Evolutionary conservation across 30 jellyfish, hydroid and myxozoan species (phyloP), one percentile per base, ranked within the genome.

Genomic region (Hydra vulgaris): DNA sequence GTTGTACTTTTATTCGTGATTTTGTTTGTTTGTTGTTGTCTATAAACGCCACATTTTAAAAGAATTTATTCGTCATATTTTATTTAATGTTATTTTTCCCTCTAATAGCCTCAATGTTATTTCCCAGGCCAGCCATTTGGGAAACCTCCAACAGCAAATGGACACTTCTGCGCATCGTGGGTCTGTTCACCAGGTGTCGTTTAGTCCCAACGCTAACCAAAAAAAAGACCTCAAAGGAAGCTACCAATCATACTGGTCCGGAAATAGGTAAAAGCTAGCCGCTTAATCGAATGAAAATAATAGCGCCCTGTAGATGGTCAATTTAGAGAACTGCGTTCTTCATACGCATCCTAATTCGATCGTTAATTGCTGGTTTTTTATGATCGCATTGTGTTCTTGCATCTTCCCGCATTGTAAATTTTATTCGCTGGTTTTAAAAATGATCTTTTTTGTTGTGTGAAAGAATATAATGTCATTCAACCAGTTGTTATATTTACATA

Each of bases 171-270:
- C 83, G 12, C 85, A 78, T 19, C 77, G 85, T 21, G 69, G 55
- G 22, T 77, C 66, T 23, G 82, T 53, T 52, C 76, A 78, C 79
- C 85, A 61, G 77, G 26, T 61, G 76, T 23, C 53, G 54, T 78
- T 78, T 61, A 78, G 79, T 78, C 81, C 67, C 15, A 78, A 23
- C 26, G 61, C 61, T 12, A 76, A 53, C 22, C 80, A 54, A 75
- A 78, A 78, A 61, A 54, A 75, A 54, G 85, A 78, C 26, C 56
- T 20, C 54, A 78, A 78, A 53, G 85, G 79, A 12, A 21, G 67
- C 19, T 78, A 78, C 26, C 85, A 55, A 23, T 78, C 85, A n/a
- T 78, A 26, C 80, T 78, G 85, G 85, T 78, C 85, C 69, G 85
- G 70, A 7, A 75, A 75, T 53, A 67, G 83, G 53, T 75, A 75